Evolutionary conservation across 2,113 vertebrate species (phyloP).

Genomic region (Serilophus lunatus): DNA sequence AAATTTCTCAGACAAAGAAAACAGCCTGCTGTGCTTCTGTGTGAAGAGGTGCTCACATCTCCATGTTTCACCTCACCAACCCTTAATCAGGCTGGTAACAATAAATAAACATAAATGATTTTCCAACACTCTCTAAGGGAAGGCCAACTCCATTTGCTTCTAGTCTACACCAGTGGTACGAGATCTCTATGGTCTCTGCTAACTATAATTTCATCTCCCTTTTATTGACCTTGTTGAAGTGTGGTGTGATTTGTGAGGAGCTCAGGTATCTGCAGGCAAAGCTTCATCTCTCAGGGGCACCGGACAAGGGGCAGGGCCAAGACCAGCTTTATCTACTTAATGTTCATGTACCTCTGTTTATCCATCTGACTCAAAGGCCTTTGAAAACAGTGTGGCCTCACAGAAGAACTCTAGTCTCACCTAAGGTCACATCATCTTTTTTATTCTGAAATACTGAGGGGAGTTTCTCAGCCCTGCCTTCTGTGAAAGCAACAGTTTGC

Average conservation of each 20-base stretch:
- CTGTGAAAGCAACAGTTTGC: background rate
- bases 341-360: background rate
- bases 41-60: background rate
- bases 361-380: background rate
- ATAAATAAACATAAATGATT: background rate
- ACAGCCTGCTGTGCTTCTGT: background rate
- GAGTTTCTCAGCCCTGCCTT: background rate
- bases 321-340: background rate
- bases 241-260: background rate
- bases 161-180: background rate
- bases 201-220: background rate
- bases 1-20: background rate
- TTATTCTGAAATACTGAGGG: background rate
- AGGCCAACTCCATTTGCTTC: background rate
- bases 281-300: background rate
- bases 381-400: background rate
- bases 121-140: background rate
- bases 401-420: background rate
- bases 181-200: rapidly evolving
- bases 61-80: background rate
- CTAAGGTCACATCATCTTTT: background rate
- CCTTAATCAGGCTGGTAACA: rapidly evolving
- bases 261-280: background rate
- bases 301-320: background rate
- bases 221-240: background rate